These are phyloP conservation scores for Perccottus glenii DNA, from an alignment of 2,113 vertebrate species.

Conservation along the genomic window DNA sequence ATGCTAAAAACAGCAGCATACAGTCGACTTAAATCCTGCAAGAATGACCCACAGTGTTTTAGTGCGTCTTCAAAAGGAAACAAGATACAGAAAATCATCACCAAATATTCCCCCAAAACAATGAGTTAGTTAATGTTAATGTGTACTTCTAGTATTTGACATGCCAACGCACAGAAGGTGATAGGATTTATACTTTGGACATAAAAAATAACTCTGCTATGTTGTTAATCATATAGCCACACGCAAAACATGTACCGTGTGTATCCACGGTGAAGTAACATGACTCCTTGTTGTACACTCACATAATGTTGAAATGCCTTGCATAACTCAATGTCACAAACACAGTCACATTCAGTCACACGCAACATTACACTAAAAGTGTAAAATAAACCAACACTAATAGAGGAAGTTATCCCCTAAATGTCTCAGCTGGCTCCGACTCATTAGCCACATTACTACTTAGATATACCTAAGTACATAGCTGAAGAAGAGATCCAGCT, in stretches of 20 bases:
- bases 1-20: slow-evolving; percentile 50
- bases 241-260: slow-evolving; percentile 41
- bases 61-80: slow-evolving; percentile 65
- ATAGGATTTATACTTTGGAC: slow-evolving; percentile 7
- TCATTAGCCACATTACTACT: slow-evolving; percentile 50
- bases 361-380: slow-evolving; percentile 62
- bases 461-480: slow-evolving; percentile 50
- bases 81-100: slow-evolving; percentile 15
- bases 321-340: slow-evolving; percentile 59
- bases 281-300: slow-evolving; percentile 56
- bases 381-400: slow-evolving; percentile 53
- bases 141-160: neutral
- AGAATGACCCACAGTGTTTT: slow-evolving; percentile 18
- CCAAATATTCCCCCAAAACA: neutral
- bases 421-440: slow-evolving; percentile 43
- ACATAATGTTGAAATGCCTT: slow-evolving; percentile 65
- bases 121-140: neutral
- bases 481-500: slow-evolving; percentile 48
- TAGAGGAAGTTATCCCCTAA: slow-evolving; percentile 71
- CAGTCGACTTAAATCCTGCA: slow-evolving; percentile 35
- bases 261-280: slow-evolving; percentile 56
- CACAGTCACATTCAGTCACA: slow-evolving; percentile 41
- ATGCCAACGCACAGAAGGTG: slow-evolving; percentile 1
- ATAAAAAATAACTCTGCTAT: slow-evolving; percentile 22
- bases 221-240: slow-evolving; percentile 28